Base-by-base conservation (phyloP, 2,888 invertebrate genomes). In the Dioctria linearis region DNA sequence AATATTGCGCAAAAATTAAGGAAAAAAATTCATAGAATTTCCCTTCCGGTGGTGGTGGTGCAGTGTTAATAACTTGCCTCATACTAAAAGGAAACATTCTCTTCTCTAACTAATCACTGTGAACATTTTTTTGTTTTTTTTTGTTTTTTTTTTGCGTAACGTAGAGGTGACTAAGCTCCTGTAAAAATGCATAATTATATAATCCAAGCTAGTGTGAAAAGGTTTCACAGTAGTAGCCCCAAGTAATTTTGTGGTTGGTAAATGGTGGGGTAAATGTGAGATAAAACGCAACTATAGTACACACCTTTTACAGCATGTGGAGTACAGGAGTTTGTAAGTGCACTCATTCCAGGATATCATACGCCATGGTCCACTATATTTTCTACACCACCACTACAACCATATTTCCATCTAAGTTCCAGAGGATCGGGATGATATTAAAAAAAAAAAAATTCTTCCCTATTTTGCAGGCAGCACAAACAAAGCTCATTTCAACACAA, bases 221-320 rank as follows among this genome's bases (percentile, higher is more conserved):
- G 2, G 8, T 46, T 3, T 42, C 46, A 42, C 25, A 13, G 9
- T 67, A 8, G 43, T 25, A 9, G n/a, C 25, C 11, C n/a, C 5
- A 13, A 13, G 46, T 25, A 25, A 25, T 25, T 25, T 25, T 25
- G 25, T 25, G 25, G 25, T 25, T 25, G 25, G 25, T 25, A 25
- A 25, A 25, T 25, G 25, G 25, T 43, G n/a, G 8, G 25, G 13
- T 67, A 25, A 69, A 69, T 69, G 9, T 37, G 39, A 69, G 69
- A 69, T 69, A 51, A 69, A 69, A 69, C 11, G 37, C 51, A 69
- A 51, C 51, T 69, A 69, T 69, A 69, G 25, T 25, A 69, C 69
- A 69, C 69, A 51, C 51, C 69, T 69, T 69, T 69, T 51, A 69
- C 49, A 51, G 37, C 25, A 69, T 51, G 49, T 51, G 51, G 51